Conservation (phyloP, 2,888 invertebrate species). For the Mycalesis mineus region DNA sequence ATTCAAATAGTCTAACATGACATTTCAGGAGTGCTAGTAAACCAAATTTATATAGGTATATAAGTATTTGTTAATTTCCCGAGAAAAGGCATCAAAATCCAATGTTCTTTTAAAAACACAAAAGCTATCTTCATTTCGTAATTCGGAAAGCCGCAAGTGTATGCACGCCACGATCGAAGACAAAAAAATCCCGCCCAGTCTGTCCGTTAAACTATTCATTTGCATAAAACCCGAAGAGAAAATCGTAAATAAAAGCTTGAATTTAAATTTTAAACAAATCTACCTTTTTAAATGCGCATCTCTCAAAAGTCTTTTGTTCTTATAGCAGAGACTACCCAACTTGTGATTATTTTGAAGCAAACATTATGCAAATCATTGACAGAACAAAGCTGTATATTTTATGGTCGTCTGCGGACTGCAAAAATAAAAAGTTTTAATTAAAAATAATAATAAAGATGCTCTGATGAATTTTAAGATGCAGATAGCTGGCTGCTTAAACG, state of each 20-base stretch:
- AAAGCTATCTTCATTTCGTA: not conserved
- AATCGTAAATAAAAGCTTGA: slow-evolving; percentile 29
- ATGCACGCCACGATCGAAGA: not conserved
- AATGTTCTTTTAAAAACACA: too few species aligned
- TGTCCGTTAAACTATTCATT: slow-evolving; percentile 24
- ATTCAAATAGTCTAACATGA: too few species aligned
- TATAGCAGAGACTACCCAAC: slow-evolving; percentile 41
- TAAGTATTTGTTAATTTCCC: too few species aligned
- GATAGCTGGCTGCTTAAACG: slow-evolving; percentile 12
- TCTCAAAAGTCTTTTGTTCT: slow-evolving; percentile 32
- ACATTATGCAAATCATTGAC: slow-evolving; percentile 46
- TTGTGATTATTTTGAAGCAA: slow-evolving; percentile 45
- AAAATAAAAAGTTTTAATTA: slow-evolving; percentile 29
- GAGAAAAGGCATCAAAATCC: too few species aligned
- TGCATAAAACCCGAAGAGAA: slow-evolving; percentile 23
- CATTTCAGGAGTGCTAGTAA: too few species aligned
- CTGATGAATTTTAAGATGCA: slow-evolving; percentile 17
- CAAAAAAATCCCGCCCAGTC: slow-evolving; percentile 18
- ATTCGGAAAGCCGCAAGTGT: slow-evolving; percentile 2
- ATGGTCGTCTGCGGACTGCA: slow-evolving; percentile 21
- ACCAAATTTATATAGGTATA: too few species aligned
- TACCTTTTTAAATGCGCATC: slow-evolving; percentile 29
- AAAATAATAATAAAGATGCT: slow-evolving; percentile 27
- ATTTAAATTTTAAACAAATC: slow-evolving; percentile 32
- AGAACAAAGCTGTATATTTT: slow-evolving; percentile 38